Evolutionary conservation across 2,113 vertebrate species (phyloP).

Genomic region (Melanocharis versteri): DNA sequence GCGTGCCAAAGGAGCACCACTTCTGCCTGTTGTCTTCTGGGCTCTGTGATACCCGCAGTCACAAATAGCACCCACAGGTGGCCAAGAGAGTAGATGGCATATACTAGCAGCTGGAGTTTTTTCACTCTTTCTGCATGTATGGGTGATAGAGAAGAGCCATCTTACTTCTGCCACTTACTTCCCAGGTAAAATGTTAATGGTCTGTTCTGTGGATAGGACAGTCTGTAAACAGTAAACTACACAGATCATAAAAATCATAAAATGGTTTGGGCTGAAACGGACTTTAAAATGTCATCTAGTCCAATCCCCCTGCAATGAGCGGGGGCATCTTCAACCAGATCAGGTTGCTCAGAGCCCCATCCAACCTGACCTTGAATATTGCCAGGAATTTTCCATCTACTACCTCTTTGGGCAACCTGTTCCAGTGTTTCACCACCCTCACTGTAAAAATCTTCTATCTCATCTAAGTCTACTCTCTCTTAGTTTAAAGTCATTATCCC

Average conservation of each 20-base stretch:
- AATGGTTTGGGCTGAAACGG: neutral
- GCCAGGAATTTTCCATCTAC: neutral
- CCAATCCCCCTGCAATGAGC: neutral
- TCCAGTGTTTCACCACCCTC: neutral
- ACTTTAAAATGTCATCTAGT: neutral
- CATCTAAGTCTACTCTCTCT: neutral
- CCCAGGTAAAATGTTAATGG: neutral
- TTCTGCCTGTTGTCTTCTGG: neutral
- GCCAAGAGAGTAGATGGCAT: neutral
- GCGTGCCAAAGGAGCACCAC: accelerated
- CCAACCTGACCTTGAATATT: neutral
- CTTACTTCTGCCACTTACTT: neutral
- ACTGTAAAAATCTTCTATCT: neutral
- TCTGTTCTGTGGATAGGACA: neutral
- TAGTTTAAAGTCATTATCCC: neutral
- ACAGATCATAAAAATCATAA: neutral
- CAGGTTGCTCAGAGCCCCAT: neutral
- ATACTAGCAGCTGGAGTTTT: neutral
- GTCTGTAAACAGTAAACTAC: neutral
- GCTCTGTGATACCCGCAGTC: accelerated
- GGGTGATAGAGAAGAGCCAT: neutral
- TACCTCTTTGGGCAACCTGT: neutral
- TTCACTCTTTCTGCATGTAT: neutral
- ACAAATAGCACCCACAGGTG: neutral
- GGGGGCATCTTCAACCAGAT: neutral